These are phyloP conservation scores for Tethya wilhelma DNA, from an alignment of 37 sponge, comb jelly and placozoan genomes.

Conservation along the genomic window DNA sequence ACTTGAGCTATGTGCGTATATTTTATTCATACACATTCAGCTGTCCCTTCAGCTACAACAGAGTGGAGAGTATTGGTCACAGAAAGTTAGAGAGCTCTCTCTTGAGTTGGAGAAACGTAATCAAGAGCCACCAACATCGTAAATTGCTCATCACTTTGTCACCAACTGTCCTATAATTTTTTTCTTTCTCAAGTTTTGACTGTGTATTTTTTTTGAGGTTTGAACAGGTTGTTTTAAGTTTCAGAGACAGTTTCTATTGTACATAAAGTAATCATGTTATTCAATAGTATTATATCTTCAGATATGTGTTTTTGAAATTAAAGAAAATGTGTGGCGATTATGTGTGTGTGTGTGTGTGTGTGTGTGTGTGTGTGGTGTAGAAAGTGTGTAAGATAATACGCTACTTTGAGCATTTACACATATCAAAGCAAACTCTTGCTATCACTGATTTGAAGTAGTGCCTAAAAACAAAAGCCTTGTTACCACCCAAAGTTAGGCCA, in stretches of 20 bases:
- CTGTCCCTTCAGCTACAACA: conserved; percentile 61
- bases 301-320: no score
- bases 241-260: background rate
- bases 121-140: background rate
- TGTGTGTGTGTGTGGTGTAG: background rate
- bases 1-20: background rate
- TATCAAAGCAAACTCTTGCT: background rate
- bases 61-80: conserved; percentile 56
- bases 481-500: background rate
- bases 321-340: no score
- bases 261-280: no score
- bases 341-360: background rate
- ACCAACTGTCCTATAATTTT: background rate
- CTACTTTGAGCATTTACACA: background rate
- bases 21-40: conserved; percentile 12
- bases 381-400: background rate
- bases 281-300: no score
- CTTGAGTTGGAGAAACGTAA: conserved; percentile 36
- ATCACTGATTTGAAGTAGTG: background rate
- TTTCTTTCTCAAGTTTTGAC: background rate
- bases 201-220: no score
- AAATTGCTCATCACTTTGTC: background rate
- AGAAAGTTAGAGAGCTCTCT: conserved; percentile 45
- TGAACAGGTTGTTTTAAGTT: no score
- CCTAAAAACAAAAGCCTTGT: background rate